Percentiles rank a stretch among this genome's conserved stretches.
These are phyloP conservation scores for Oedothorax gibbosus DNA, from an alignment of 1,140 invertebrate genomes.

Conservation along the genomic window DNA sequence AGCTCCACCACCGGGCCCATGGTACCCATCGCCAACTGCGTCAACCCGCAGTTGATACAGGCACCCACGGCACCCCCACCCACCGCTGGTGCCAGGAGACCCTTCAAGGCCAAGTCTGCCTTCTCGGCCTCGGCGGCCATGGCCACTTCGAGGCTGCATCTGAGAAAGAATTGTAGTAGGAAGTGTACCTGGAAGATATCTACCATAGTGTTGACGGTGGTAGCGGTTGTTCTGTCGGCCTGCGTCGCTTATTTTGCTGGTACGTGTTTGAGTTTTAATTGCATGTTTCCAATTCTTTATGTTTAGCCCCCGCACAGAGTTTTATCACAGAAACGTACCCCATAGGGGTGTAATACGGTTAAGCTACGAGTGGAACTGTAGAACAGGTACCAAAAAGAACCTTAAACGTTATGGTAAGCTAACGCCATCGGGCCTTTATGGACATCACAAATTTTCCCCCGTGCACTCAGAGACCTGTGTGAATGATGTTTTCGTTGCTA, in stretches of 20 bases:
- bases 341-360: no score
- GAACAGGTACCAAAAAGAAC: no score
- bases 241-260: slow-evolving; percentile 89
- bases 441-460: no score
- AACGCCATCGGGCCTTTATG: no score
- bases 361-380: no score
- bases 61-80: slow-evolving; percentile 50
- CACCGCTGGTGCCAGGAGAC: not conserved
- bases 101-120: slow-evolving; percentile 39
- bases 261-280: slow-evolving; percentile 68
- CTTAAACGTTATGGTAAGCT: no score
- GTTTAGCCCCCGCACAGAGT: no score
- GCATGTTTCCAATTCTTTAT: no score
- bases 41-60: slow-evolving; percentile 63
- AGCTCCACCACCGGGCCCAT: slow-evolving; percentile 63
- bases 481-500: no score
- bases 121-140: slow-evolving; percentile 60
- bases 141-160: slow-evolving; percentile 78
- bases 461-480: no score
- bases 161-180: slow-evolving; percentile 82
- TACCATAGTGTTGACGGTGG: slow-evolving; percentile 85
- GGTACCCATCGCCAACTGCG: slow-evolving; percentile 62
- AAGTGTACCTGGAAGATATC: slow-evolving; percentile 91
- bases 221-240: slow-evolving; percentile 82
- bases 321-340: no score